Percentiles rank a stretch among this genome's conserved stretches.
Evolutionary conservation across 2,113 vertebrate genomes (phyloP).

Genomic region (Chiloscyllium plagiosum): DNA sequence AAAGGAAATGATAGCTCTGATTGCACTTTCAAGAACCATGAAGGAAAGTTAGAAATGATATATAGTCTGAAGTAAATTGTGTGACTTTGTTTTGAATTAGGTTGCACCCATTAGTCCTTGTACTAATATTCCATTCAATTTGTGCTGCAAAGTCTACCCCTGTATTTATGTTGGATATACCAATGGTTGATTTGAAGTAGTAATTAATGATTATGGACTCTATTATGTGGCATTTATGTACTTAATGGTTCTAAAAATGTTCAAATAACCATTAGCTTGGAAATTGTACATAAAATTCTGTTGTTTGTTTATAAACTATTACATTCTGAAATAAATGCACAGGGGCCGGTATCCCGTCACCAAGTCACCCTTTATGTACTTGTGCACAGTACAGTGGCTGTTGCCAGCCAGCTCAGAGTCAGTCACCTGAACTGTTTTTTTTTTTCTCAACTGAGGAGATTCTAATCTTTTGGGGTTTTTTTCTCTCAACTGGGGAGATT

Average conservation of each 20-base stretch:
- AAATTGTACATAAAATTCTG: background rate
- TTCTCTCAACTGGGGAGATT: no score
- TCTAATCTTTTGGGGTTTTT: no score
- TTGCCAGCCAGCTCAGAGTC: no score
- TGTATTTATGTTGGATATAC: background rate
- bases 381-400: no score
- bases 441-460: no score
- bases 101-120: background rate
- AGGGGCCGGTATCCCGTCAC: no score
- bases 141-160: background rate
- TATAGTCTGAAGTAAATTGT: background rate
- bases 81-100: background rate
- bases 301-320: background rate
- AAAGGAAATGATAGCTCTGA: background rate
- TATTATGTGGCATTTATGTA: background rate
- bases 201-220: background rate
- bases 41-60: background rate
- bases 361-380: no score
- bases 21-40: background rate
- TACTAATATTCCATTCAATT: background rate
- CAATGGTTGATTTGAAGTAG: background rate
- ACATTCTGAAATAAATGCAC: no score
- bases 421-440: no score
- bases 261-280: background rate
- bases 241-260: background rate